phyloP scores from a whole-genome alignment of 2,113 vertebrate genomes.

The Heloderma charlesbogerti region DNA sequence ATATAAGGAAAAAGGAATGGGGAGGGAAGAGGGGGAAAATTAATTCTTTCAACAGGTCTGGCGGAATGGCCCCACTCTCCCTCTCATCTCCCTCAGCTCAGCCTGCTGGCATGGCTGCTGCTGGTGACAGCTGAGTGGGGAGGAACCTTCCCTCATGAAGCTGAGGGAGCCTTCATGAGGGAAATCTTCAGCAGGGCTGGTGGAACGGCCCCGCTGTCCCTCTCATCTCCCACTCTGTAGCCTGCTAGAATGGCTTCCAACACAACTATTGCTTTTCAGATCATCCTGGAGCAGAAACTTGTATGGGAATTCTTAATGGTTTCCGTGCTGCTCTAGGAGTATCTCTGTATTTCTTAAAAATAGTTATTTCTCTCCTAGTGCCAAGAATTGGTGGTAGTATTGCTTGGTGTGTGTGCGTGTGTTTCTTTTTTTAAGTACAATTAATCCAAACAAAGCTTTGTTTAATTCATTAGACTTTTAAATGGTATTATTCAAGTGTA shows the following conservation, averaged over 20 bases:
- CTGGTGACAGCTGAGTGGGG: no score
- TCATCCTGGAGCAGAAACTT: not conserved
- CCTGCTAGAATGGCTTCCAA: not conserved
- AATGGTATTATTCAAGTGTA: slow-evolving; percentile 43
- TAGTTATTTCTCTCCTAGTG: slow-evolving; percentile 20
- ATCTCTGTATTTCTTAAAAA: not conserved
- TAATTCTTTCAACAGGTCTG: no score
- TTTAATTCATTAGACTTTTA: slow-evolving; percentile 49
- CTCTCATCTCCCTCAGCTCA: no score
- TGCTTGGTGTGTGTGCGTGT: not conserved
- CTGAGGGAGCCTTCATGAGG: no score
- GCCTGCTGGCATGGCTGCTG: no score
- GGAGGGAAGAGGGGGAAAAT: no score
- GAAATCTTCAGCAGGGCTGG: no score
- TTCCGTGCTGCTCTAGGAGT: not conserved
- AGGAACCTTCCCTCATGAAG: no score
- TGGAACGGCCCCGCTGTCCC: no score
- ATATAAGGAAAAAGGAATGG: no score
- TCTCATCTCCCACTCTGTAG: no score
- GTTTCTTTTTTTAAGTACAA: slow-evolving; percentile 21
- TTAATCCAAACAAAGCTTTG: slow-evolving; percentile 53
- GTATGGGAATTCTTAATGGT: slow-evolving; percentile 20
- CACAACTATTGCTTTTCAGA: not conserved
- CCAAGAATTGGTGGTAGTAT: slow-evolving; percentile 1
- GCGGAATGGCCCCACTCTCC: no score